Percentiles rank a stretch among this genome's conserved stretches.
phyloP scores from a whole-genome alignment of 1,140 invertebrate genomes.

The Physella acuta region DNA sequence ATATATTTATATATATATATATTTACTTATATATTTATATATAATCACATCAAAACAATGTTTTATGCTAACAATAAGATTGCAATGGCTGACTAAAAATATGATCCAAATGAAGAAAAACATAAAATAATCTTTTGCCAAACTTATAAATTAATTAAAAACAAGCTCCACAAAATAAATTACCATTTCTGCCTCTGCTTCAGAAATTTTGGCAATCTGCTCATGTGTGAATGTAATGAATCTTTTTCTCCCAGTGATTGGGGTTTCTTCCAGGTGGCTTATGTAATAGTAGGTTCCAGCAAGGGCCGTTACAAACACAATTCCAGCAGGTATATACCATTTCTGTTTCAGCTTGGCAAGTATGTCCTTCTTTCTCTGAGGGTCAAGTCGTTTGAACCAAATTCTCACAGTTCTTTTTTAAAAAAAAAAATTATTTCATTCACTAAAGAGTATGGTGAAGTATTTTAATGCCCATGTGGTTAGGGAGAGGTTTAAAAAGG shows the following conservation, averaged over 20 bases:
- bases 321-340: slow-evolving; percentile 41
- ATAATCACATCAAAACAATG: too few species aligned
- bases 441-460: too few species aligned
- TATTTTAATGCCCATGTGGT: too few species aligned
- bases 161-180: slow-evolving; percentile 12
- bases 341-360: slow-evolving; percentile 45
- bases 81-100: too few species aligned
- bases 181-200: slow-evolving; percentile 56
- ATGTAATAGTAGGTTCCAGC: slow-evolving; percentile 56
- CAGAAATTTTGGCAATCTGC: slow-evolving; percentile 60
- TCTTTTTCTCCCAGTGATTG: slow-evolving; percentile 63
- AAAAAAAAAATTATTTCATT: slow-evolving; percentile 10
- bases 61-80: too few species aligned
- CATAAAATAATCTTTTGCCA: too few species aligned
- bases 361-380: slow-evolving; percentile 47
- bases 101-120: too few species aligned
- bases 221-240: slow-evolving; percentile 64
- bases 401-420: slow-evolving; percentile 55
- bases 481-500: too few species aligned
- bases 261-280: slow-evolving; percentile 63
- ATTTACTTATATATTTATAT: too few species aligned
- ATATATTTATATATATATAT: too few species aligned
- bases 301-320: slow-evolving; percentile 5
- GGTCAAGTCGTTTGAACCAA: slow-evolving; percentile 62
- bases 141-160: background rate